Evolutionary conservation across 2,888 invertebrate species (phyloP), one percentile per base, ranked within the genome.

Genomic region (Apotomis capreana): DNA sequence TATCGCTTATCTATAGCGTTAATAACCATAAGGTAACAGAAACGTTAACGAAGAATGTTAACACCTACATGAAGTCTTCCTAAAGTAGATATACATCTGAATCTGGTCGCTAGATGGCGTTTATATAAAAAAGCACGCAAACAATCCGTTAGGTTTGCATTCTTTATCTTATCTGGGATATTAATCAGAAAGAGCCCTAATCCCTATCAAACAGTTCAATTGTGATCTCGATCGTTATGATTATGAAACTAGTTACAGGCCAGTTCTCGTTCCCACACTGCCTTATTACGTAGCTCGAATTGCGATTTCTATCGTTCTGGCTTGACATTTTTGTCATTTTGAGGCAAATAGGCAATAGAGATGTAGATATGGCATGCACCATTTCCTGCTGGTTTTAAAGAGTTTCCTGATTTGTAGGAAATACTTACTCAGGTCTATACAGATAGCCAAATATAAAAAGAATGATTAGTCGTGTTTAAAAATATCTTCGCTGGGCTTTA

Each of bases 221-320:
- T 57, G 65, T 44, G 65, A 65, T 55, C 64, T 6, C n/a, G 40
- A 52, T 40, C 44, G 51, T 37, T 54, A 52, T 63, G 3, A 55
- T 37, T 54, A 52, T 63, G 3, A 55, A 55, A 64, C 55, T 65
- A 49, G 49, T 10, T 49, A 49, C 9, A 8, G 26, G 49, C n/a
- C 49, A 52, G 62, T 8, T 12, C 40, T 5, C 13, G 59, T 70
- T 70, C 70, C 51, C 70, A 70, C 46, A 54, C 59, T 54, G 36
- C 54, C 46, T 65, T 54, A 60, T 65, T 60, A 60, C 65, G 70
- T 65, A 52, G 12, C 54, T 26, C 46, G 13, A 54, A 46, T 70
- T 44, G 69, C 44, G 70, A 70, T 70, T 54, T 54, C 46, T 70
- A 70, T 70, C 65, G 12, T 49, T 4, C 37, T 67, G 13, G 37